phyloP scores from a whole-genome alignment of 2,113 vertebrate species.

The Camelus bactrianus region DNA sequence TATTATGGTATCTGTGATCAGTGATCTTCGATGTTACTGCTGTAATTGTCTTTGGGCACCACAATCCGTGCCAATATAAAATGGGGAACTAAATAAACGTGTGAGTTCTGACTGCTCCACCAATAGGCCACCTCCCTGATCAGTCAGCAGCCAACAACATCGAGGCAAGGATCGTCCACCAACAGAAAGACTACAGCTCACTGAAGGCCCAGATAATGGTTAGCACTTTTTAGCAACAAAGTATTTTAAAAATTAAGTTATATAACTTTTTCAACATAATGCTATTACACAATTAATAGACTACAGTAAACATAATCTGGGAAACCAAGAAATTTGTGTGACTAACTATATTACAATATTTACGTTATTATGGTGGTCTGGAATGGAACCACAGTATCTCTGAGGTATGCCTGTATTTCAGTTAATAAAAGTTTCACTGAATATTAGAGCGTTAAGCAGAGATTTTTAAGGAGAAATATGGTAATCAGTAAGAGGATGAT shows the following conservation, averaged over 20 bases:
- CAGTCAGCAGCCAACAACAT: not conserved
- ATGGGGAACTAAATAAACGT: not conserved
- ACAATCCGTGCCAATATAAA: not conserved
- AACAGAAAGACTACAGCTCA: not conserved
- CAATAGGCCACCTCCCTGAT: not conserved
- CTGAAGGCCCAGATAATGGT: not conserved
- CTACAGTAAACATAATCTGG: not conserved
- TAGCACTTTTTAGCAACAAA: not conserved
- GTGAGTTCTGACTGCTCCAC: not conserved
- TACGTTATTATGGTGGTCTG: not conserved
- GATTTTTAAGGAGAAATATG: constrained; percentile 36
- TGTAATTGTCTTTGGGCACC: not conserved
- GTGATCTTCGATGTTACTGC: not conserved
- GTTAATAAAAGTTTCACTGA: not conserved
- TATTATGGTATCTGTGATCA: not conserved
- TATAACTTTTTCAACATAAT: not conserved
- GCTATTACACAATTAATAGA: not conserved
- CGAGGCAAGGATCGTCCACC: not conserved
- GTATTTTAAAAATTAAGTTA: not conserved
- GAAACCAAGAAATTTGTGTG: not conserved
- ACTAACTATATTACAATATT: not conserved
- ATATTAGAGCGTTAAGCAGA: not conserved
- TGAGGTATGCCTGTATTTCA: not conserved
- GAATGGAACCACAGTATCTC: not conserved
- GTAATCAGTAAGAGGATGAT: not conserved